Conservation (phyloP, 2,113 vertebrate genomes). For the Xiphias gladius region DNA sequence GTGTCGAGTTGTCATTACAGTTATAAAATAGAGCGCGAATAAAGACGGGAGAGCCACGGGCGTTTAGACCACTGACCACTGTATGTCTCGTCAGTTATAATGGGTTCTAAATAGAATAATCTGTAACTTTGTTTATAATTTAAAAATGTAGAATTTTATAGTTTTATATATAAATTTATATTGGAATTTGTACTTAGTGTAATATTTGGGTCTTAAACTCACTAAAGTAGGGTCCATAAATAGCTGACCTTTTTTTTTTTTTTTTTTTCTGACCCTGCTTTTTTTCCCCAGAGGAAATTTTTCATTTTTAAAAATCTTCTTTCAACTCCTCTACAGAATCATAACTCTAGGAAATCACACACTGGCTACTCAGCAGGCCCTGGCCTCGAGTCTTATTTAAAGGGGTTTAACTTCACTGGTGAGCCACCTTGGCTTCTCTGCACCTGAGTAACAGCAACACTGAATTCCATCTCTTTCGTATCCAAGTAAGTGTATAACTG, state of each 20-base stretch:
- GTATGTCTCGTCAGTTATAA: neutral
- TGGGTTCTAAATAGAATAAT: neutral
- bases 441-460: conserved; percentile 70
- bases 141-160: neutral
- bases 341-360: conserved; percentile 70
- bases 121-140: neutral
- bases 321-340: conserved; percentile 67
- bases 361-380: conserved; percentile 78
- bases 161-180: neutral
- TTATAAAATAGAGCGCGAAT: conserved; percentile 31
- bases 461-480: conserved; percentile 80
- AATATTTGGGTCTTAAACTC: neutral
- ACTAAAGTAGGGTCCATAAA: neutral
- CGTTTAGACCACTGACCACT: neutral
- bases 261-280: no score
- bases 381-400: conserved; percentile 83
- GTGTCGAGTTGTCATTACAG: conserved; percentile 35
- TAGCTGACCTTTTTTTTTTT: neutral
- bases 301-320: no score
- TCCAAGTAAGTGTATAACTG: conserved; percentile 77
- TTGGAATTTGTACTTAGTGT: neutral
- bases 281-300: no score
- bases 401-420: conserved; percentile 85
- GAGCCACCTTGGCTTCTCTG: conserved; percentile 78
- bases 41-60: neutral